Conservation (phyloP, 2,113 vertebrate genomes). For the Hylia prasina region DNA sequence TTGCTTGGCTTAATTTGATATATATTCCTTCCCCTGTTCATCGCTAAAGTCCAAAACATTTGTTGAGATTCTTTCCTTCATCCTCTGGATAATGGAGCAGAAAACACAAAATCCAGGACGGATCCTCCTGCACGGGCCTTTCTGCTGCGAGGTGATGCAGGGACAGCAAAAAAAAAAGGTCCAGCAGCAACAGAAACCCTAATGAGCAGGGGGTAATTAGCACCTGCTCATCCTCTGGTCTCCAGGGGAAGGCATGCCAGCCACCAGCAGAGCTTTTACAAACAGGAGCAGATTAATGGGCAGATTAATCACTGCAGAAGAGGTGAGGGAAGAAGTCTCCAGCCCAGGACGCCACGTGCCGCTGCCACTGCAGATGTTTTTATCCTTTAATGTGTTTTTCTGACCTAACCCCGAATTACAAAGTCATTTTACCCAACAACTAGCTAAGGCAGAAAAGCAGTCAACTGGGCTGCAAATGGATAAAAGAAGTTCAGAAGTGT, state of each 20-base stretch:
- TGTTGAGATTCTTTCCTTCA: background rate
- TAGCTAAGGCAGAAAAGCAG: background rate
- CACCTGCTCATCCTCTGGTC: background rate
- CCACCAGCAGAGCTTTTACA: background rate
- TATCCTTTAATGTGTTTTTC: background rate
- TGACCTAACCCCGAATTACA: background rate
- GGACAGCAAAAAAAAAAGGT: background rate
- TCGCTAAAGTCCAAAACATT: background rate
- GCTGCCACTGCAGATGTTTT: background rate
- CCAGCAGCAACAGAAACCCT: background rate
- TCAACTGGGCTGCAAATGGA: background rate
- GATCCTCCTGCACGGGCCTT: background rate
- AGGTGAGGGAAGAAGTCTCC: background rate
- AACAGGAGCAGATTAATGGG: background rate
- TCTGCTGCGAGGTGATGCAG: background rate
- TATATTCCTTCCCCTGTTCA: background rate
- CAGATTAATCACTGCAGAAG: background rate
- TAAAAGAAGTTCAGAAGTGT: background rate
- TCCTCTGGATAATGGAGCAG: background rate
- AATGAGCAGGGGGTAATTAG: background rate
- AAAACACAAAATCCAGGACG: background rate
- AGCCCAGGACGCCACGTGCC: background rate
- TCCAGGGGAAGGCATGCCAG: background rate
- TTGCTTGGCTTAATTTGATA: background rate
- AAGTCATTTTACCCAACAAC: background rate